Evolutionary conservation across 2,888 invertebrate genomes (phyloP), one percentile per base, ranked within the genome.

Genomic region (Parnassius mnemosyne): DNA sequence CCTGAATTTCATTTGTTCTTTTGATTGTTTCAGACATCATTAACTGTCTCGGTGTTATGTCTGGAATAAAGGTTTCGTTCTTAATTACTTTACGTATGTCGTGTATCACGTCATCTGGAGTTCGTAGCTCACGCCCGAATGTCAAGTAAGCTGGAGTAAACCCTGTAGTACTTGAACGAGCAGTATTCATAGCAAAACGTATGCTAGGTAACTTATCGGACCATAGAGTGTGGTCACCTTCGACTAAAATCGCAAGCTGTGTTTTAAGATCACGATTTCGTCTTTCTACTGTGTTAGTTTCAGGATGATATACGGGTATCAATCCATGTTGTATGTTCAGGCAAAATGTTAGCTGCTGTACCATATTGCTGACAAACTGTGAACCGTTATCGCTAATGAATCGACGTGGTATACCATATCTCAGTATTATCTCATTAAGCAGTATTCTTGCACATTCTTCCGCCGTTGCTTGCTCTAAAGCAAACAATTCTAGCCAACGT

Each of bases 221-320:
- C 69, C 68, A 70, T 1, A 1, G 12, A 0, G 10, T 1, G 51
- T 83, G 83, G 7, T 77, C 57, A 3, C 64, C 57, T n/a, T 11
- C 64, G 0, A 69, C 65, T 0, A 69, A 44, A 12, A 16, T 16
- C 1, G 16, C 16, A 3, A 70, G 42, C 13, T 69, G 68, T 0
- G 65, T 25, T 25, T 25, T 25, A 25, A 25, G 5, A 25, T 25
- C 25, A 25, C 25, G 25, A 3, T 25, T 25, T 25, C 25, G 25
- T 25, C 25, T 25, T 5, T 25, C 25, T 25, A 25, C 25, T 25
- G 25, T 1, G 25, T 25, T 25, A 25, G 25, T 25, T 25, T 25
- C 25, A 25, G 25, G 25, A 25, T 25, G 25, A 5, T 25, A 25
- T 25, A 25, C 25, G 25, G 25, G 25, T 25, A 5, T 25, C 25